Percentiles rank a stretch among this genome's conserved stretches.
Evolutionary conservation across 1,140 invertebrate species (phyloP).

Genomic region (Samia ricini): DNA sequence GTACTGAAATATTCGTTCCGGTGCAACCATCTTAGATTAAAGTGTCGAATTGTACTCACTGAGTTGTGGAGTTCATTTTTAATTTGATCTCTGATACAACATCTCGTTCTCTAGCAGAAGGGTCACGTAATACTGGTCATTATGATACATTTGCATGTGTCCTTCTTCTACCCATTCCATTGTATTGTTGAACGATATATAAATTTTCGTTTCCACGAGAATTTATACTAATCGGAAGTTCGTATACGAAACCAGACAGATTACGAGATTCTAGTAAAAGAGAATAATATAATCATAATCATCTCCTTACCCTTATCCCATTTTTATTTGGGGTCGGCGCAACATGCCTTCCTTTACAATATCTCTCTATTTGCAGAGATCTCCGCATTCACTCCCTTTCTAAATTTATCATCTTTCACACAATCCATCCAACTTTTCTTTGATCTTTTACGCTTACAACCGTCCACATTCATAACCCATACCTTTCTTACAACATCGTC

Average conservation of each 20-base stretch:
- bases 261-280: neutral
- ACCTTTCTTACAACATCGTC: too few relatives aligned
- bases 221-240: slow-evolving; percentile 20
- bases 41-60: slow-evolving; percentile 55
- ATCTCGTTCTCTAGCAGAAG: slow-evolving; percentile 25
- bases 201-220: slow-evolving; percentile 18
- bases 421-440: too few relatives aligned
- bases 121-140: slow-evolving; percentile 37
- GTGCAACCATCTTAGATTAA: slow-evolving; percentile 55
- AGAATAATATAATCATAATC: neutral
- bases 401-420: too few relatives aligned
- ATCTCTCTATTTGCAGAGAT: too few relatives aligned
- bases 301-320: too few relatives aligned
- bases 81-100: slow-evolving; percentile 28
- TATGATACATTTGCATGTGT: slow-evolving; percentile 42
- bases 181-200: slow-evolving; percentile 38
- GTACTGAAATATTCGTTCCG: slow-evolving; percentile 48
- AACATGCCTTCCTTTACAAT: too few relatives aligned
- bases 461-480: too few relatives aligned
- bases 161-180: slow-evolving; percentile 49
- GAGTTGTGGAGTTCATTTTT: slow-evolving; percentile 36
- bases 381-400: too few relatives aligned
- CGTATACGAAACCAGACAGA: neutral
- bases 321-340: too few relatives aligned
- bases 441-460: too few relatives aligned